Percentiles rank a stretch among this genome's conserved stretches.
Conservation (phyloP, 2,888 invertebrate species). For the Pecten maximus region DNA sequence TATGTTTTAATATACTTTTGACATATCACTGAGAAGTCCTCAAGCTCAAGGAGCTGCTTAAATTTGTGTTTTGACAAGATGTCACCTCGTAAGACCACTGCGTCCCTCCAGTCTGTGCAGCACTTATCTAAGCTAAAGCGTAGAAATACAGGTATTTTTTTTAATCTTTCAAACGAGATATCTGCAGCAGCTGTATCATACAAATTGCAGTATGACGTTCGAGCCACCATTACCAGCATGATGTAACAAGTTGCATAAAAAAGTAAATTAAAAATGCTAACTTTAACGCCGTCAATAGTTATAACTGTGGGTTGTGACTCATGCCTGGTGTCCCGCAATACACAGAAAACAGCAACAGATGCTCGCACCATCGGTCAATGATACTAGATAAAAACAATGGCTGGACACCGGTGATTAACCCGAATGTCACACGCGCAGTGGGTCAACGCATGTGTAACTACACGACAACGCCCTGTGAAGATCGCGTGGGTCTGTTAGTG, state of each 20-base stretch:
- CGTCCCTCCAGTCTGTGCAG: neutral
- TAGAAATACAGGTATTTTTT: constrained; percentile 15
- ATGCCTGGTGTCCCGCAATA: neutral
- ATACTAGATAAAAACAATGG: neutral
- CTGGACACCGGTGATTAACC: neutral
- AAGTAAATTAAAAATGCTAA: neutral
- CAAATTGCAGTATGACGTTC: neutral
- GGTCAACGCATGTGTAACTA: neutral
- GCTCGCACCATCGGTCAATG: constrained; percentile 2
- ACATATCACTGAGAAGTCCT: neutral
- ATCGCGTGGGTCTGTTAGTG: neutral
- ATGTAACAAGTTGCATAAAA: neutral
- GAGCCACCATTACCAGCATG: neutral
- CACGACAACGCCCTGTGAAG: neutral
- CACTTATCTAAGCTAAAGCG: neutral
- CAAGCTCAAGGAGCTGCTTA: neutral
- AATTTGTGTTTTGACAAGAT: constrained; percentile 22
- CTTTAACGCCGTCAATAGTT: neutral
- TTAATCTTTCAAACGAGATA: neutral
- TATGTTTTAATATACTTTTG: neutral
- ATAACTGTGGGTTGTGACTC: neutral
- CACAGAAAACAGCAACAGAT: neutral
- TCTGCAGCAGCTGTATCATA: neutral
- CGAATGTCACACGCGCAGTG: neutral
- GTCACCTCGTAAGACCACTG: neutral